Evolutionary conservation across 2,888 invertebrate species (phyloP).

Genomic region (Asteroscopus sphinx): DNA sequence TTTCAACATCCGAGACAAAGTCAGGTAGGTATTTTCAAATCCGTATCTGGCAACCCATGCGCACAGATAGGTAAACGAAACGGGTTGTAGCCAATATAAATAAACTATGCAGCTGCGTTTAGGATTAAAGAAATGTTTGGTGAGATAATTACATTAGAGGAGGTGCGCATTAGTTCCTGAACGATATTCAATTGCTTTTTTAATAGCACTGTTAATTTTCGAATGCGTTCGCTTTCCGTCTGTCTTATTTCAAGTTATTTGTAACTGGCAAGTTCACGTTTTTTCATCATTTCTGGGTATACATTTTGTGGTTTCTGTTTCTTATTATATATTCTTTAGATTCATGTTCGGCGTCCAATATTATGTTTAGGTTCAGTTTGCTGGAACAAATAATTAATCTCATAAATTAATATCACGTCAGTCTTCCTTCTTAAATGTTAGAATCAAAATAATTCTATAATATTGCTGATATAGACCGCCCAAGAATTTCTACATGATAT

Average conservation of each 20-base stretch:
- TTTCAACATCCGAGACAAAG: neutral
- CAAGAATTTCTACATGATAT: slow-evolving; percentile 43
- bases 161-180: slow-evolving; percentile 50
- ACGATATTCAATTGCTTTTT: slow-evolving; percentile 57
- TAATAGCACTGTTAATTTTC: slow-evolving; percentile 57
- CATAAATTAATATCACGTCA: too few species aligned
- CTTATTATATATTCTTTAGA: too few species aligned
- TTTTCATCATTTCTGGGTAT: slow-evolving; percentile 27
- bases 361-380: too few species aligned
- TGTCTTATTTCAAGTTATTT: slow-evolving; percentile 48
- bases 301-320: slow-evolving; percentile 8
- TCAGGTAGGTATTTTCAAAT: slow-evolving; percentile 28
- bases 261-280: slow-evolving; percentile 33
- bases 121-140: slow-evolving; percentile 64
- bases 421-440: neutral
- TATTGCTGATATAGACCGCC: slow-evolving; percentile 36
- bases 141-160: slow-evolving; percentile 59
- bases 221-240: slow-evolving; percentile 43
- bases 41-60: slow-evolving; percentile 50
- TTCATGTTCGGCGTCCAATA: too few species aligned
- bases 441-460: slow-evolving; percentile 7
- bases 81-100: slow-evolving; percentile 66
- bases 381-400: too few species aligned
- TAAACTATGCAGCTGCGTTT: slow-evolving; percentile 64
- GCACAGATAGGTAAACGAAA: slow-evolving; percentile 55